Evolutionary conservation across 2,113 vertebrate species (phyloP).

Genomic region (Chelonoidis abingdonii): DNA sequence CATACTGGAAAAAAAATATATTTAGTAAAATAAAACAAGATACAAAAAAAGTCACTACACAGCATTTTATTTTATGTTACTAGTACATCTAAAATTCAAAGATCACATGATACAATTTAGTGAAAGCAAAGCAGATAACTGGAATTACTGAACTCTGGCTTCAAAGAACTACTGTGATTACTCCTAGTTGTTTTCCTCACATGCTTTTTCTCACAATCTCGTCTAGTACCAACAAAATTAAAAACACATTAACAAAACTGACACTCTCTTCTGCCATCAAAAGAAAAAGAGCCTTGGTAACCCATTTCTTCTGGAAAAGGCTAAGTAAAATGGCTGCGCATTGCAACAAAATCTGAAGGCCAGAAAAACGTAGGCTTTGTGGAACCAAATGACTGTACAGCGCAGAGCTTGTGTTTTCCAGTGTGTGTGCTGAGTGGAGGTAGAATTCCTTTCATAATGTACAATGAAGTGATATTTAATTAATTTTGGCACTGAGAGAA

Average conservation of each 20-base stretch:
- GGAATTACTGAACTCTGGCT: not conserved
- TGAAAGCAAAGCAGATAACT: not conserved
- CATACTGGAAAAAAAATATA: not conserved
- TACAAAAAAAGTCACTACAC: not conserved
- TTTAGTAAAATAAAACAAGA: conserved; percentile 15
- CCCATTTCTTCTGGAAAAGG: not conserved
- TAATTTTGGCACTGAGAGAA: conserved; percentile 13
- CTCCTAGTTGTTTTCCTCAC: not conserved
- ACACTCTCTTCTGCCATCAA: not conserved
- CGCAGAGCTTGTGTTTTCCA: not conserved
- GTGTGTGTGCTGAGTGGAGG: not conserved
- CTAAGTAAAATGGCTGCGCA: not conserved
- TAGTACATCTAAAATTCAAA: conserved; percentile 5
- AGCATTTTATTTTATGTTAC: not conserved
- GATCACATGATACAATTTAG: not conserved
- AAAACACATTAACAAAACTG: not conserved
- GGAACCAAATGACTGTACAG: not conserved
- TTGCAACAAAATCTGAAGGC: not conserved
- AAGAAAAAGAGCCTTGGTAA: not conserved
- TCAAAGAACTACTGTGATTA: not conserved
- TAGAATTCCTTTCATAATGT: not conserved
- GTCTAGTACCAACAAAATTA: not conserved
- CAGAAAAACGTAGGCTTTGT: not conserved
- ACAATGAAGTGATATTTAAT: not conserved
- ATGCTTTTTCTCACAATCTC: not conserved